These are phyloP conservation scores for Melieria omissa DNA, from an alignment of 2,888 invertebrate genomes.

Conservation along the genomic window DNA sequence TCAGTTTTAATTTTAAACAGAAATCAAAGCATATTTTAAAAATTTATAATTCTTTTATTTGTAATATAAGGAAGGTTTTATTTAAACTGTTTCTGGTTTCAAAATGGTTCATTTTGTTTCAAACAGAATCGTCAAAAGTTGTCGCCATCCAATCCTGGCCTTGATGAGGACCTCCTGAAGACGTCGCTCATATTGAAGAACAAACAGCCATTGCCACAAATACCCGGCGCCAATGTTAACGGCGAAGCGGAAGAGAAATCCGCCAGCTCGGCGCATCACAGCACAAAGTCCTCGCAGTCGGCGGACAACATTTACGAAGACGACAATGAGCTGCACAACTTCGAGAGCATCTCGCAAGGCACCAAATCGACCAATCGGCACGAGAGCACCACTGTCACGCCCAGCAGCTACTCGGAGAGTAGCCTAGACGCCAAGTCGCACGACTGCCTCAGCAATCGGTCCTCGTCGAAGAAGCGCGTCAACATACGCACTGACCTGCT, in stretches of 20 bases:
- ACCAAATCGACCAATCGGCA: constrained; percentile 60
- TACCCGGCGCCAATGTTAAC: constrained; percentile 53
- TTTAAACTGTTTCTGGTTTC: neutral
- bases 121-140: constrained; percentile 61
- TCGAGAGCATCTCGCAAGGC: constrained; percentile 62
- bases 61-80: neutral
- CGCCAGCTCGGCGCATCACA: constrained; percentile 49
- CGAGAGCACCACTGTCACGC: constrained; percentile 65
- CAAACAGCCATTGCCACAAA: constrained; percentile 66
- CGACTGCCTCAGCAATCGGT: constrained; percentile 67
- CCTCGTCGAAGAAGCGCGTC: constrained; percentile 72
- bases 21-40: neutral
- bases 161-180: constrained; percentile 64
- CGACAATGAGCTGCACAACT: constrained; percentile 63
- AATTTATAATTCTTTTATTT: neutral
- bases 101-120: neutral
- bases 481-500: constrained; percentile 73
- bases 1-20: too few species aligned
- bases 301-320: constrained; percentile 69
- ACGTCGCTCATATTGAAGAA: constrained; percentile 66
- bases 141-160: constrained; percentile 63
- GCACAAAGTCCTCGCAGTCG: constrained; percentile 56
- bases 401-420: constrained; percentile 65
- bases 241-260: constrained; percentile 41
- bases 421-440: constrained; percentile 65